These are phyloP conservation scores for Harpalus rubripes DNA, from an alignment of 2,888 invertebrate species.

Conservation along the genomic window DNA sequence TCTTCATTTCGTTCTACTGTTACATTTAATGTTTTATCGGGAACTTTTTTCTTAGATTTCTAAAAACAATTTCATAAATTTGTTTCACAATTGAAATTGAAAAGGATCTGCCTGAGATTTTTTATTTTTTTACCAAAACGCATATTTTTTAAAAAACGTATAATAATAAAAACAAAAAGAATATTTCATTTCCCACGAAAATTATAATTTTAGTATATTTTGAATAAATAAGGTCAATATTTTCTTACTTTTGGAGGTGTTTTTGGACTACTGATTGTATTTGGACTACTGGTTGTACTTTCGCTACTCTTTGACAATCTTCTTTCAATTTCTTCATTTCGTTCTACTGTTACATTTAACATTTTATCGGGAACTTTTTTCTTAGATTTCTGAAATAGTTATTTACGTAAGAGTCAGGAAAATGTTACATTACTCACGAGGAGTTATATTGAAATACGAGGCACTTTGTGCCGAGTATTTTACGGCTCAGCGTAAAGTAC, in stretches of 20 bases:
- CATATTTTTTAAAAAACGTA: too few species aligned
- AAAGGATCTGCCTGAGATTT: too few species aligned
- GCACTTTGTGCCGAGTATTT: too few species aligned
- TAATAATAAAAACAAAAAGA: not conserved
- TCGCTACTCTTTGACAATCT: not conserved
- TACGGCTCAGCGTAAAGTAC: too few species aligned
- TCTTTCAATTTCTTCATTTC: constrained; percentile 1
- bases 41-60: not conserved
- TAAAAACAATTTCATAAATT: too few species aligned
- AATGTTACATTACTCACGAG: too few species aligned
- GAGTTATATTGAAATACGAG: too few species aligned
- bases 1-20: not conserved
- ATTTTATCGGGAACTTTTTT: not conserved
- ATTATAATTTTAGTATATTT: not conserved
- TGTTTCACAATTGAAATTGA: too few species aligned
- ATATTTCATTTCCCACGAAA: not conserved
- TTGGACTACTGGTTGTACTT: not conserved
- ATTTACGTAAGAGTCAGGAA: too few species aligned
- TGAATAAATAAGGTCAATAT: too few species aligned
- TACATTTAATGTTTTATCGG: not conserved
- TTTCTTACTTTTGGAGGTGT: not conserved
- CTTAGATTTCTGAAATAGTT: too few species aligned
- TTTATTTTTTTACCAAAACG: too few species aligned
- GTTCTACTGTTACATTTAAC: not conserved
- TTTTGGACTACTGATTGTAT: not conserved